Evolutionary conservation across 2,888 invertebrate species (phyloP).

Genomic region (Mantis religiosa): DNA sequence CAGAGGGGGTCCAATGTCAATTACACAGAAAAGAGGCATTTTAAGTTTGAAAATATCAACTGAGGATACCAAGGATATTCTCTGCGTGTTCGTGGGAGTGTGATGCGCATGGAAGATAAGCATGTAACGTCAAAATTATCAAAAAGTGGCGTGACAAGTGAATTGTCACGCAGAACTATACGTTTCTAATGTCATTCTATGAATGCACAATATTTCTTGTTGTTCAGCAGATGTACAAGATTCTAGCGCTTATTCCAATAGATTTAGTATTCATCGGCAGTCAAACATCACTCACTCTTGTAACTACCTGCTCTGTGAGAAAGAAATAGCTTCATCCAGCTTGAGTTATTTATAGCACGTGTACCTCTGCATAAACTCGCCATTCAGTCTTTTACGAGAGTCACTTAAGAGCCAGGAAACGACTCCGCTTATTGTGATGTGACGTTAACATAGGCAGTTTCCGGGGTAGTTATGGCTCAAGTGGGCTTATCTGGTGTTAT

Average conservation of each 20-base stretch:
- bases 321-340: neutral
- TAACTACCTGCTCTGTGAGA: neutral
- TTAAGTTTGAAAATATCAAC: no score
- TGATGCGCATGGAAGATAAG: neutral
- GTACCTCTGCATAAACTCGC: neutral
- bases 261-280: neutral
- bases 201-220: neutral
- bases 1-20: no score
- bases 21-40: no score
- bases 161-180: neutral
- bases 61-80: neutral
- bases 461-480: neutral
- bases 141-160: neutral
- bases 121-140: neutral
- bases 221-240: neutral
- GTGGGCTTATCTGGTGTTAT: neutral
- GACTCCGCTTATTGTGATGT: neutral
- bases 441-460: neutral
- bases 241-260: neutral
- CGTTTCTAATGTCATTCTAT: neutral
- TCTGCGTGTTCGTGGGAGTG: neutral
- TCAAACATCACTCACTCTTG: neutral
- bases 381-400: neutral
- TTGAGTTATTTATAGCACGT: neutral
- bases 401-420: neutral